Evolutionary conservation across 2,888 invertebrate genomes (phyloP), one percentile per base, ranked within the genome.

Genomic region (Oscheius myriophilus): DNA sequence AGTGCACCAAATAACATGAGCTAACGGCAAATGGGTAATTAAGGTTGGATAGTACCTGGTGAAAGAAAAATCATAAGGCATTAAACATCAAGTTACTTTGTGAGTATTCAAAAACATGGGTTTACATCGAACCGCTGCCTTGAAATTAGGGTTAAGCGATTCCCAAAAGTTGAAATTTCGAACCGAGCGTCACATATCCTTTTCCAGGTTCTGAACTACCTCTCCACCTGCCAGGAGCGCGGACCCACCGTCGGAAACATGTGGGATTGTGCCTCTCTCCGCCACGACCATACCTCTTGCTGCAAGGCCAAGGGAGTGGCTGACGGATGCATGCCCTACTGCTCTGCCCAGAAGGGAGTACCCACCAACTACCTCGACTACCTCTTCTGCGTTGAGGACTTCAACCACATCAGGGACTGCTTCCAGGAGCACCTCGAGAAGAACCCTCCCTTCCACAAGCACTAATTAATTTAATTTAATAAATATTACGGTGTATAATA

Each of bases 251-350:
- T 80, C 52, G 80, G 80, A 21, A 80, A 81, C 69, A 85, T 85
- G 85, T 85, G 85, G 85, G 85, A 85, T 57, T 85, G 85, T 62
- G 85, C 84, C 21, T 82, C 83, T 43, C 79, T 82, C 18, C 81
- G 85, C 46, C 72, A 79, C 62, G 83, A 86, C 51, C 85, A 85
- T 72, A 79, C 83, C 21, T 68, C 80, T 26, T 85, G 85, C 62
- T 85, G 85, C 66, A 69, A 76, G 69, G 82, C 73, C 14, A 75
- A 78, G 59, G 75, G 85, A 67, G 84, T 85, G 16, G 67, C 68
- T 21, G 82, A 81, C 39, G 81, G 79, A 51, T 85, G 85, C 66
- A 72, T 86, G 62, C 82, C 84, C 57, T 85, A 85, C 67, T 85
- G 85, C 66, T 66, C 80, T n/a, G 84, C 85, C 23, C 82, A 83